Evolutionary conservation across 2,888 invertebrate species (phyloP), one percentile per base, ranked within the genome.

Genomic region (Synergus itoensis): DNA sequence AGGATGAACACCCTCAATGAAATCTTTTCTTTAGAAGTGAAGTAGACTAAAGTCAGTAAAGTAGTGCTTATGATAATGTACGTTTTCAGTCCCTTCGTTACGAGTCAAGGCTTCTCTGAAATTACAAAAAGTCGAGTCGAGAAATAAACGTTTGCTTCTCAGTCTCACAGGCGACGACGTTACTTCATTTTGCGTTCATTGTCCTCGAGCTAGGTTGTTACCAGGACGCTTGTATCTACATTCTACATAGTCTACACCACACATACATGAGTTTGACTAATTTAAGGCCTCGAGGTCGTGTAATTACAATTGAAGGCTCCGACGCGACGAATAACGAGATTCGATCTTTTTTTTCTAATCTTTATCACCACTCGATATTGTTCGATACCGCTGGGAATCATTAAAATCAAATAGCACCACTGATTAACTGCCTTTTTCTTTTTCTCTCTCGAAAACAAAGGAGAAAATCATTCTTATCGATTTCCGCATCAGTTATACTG

Each of bases 141-240:
- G 67, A 21, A 73, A 73, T 53, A 53, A 73, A 73, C 73, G 53
- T 73, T 73, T 73, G 16, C 53, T 73, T 73, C 73, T 53, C 73
- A 53, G 73, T 73, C 73, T 73, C 73, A 73, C 73, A 73, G 73
- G 48, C 73, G 73, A 73, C 73, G 48, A 73, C 21, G 53, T 73
- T 53, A 73, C 73, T 73, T 53, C 53, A 73, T 73, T 73, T 36
- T 73, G 73, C 73, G 73, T 73, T 73, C 53, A 53, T 73, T 73
- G 73, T 73, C 73, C 73, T 73, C 53, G 73, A 73, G 53, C 73
- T 48, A 73, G 48, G 48, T 73, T 73, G 48, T 53, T 73, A 36
- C 73, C 48, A 53, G 73, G 53, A 53, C n/a, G 73, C 53, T 36
- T 73, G 48, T 73, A n/a, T 36, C 53, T 53, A 21, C 28, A 45